Conservation (phyloP, 1,140 invertebrate species). For the Spodoptera litura region DNA sequence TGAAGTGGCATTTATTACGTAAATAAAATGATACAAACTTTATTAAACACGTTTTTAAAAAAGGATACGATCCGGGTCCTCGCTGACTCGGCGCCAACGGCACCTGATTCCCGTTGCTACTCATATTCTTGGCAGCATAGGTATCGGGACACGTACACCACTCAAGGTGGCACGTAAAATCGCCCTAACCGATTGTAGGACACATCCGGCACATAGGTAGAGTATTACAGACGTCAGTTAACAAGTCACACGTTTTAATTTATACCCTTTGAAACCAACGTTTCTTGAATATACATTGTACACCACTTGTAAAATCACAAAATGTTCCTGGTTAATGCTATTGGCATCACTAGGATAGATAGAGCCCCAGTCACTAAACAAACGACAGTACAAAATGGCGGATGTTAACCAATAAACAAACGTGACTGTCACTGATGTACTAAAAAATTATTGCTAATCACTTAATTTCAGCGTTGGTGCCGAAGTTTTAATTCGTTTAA, state of each 20-base stretch:
- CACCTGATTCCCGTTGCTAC: conserved; percentile 85
- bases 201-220: conserved; percentile 84
- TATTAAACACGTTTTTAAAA: conserved; percentile 64
- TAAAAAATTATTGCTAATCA: conserved; percentile 62
- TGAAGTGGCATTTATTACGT: conserved; percentile 82
- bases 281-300: conserved; percentile 84
- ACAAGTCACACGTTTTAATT: conserved; percentile 82
- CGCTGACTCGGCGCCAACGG: conserved; percentile 81
- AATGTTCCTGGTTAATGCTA: conserved; percentile 74
- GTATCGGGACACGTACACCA: conserved; percentile 84
- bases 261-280: conserved; percentile 73
- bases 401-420: conserved; percentile 86
- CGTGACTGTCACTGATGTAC: conserved; percentile 77
- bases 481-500: conserved; percentile 65
- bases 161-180: conserved; percentile 84
- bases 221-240: conserved; percentile 81
- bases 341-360: conserved; percentile 74
- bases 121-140: conserved; percentile 85
- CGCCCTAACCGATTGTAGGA: conserved; percentile 85
- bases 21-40: conserved; percentile 76
- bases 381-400: conserved; percentile 86
- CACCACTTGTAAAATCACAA: conserved; percentile 76
- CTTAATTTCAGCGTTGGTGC: conserved; percentile 67
- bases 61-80: conserved; percentile 83
- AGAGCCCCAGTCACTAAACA: conserved; percentile 84